These are phyloP conservation scores for Propithecus perrieri DNA, from an alignment of 2,797 vertebrate species.

Conservation along the genomic window DNA sequence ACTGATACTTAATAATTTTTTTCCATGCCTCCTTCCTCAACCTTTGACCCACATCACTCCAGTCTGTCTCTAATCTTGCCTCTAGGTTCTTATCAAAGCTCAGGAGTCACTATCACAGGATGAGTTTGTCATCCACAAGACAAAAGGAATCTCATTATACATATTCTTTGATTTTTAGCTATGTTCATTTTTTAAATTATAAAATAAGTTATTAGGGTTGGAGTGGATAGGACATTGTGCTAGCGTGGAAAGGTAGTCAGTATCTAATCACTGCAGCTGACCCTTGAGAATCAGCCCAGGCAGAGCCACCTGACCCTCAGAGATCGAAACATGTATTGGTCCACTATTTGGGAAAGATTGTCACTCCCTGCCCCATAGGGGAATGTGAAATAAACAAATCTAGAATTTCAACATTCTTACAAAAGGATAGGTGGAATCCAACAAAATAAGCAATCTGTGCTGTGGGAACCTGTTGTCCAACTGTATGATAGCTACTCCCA, in stretches of 20 bases:
- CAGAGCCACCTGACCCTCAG: not conserved
- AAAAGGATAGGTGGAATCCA: not conserved
- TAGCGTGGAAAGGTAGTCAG: not conserved
- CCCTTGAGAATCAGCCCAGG: not conserved
- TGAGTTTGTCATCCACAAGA: not conserved
- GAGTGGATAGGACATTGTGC: not conserved
- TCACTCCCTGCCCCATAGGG: not conserved
- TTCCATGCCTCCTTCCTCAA: not conserved
- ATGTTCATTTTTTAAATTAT: not conserved
- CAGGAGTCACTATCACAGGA: not conserved
- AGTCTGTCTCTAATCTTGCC: not conserved
- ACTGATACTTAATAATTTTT: slow-evolving; percentile 17
- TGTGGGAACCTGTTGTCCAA: not conserved
- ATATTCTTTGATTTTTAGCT: not conserved
- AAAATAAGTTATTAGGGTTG: not conserved
- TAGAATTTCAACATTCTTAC: not conserved
- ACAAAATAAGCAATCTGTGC: not conserved
- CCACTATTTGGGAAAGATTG: not conserved
- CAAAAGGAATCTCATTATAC: not conserved
- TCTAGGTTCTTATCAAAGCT: not conserved
- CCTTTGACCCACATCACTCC: not conserved
- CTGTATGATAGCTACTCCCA: not conserved
- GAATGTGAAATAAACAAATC: not conserved
- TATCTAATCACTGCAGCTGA: not conserved
- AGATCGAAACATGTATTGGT: not conserved